A percentile compares a stretch with the other conserved stretches of the same genome.
Conservation (phyloP, 2,888 invertebrate genomes). For the Barypeithes pellucidus region DNA sequence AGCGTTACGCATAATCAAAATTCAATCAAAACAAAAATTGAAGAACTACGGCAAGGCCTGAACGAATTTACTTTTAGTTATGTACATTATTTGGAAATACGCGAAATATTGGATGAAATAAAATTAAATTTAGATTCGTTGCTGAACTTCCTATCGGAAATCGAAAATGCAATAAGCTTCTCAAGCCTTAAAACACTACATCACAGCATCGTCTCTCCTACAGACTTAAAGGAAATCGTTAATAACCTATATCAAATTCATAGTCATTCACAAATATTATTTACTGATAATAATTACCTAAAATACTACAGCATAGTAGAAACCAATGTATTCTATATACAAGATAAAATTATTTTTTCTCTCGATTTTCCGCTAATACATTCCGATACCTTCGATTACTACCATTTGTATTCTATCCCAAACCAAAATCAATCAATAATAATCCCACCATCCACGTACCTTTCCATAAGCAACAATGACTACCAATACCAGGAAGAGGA, state of each 20-base stretch:
- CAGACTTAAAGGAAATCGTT: not conserved
- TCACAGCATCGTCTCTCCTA: not conserved
- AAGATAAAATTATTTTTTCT: not conserved
- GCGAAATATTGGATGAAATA: not conserved
- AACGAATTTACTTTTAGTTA: not conserved
- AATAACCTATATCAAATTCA: not conserved
- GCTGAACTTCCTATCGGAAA: not conserved
- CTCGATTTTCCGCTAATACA: not conserved
- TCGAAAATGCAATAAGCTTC: not conserved
- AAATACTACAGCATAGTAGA: not conserved
- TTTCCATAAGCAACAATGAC: not conserved
- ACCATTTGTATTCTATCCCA: not conserved
- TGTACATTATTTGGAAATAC: not conserved
- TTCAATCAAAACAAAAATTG: not conserved
- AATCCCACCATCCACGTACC: not conserved
- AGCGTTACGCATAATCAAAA: not conserved
- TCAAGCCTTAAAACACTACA: not conserved
- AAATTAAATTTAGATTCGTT: not conserved
- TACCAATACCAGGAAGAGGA: not conserved
- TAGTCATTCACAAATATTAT: not conserved
- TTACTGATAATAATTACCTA: not conserved
- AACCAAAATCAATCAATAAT: not conserved
- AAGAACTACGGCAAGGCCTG: not conserved
- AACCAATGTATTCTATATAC: not conserved
- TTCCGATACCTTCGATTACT: not conserved